Percentiles rank a stretch among this genome's conserved stretches.
Conservation (phyloP, 2,888 invertebrate species). For the Microplitis deprimator region DNA sequence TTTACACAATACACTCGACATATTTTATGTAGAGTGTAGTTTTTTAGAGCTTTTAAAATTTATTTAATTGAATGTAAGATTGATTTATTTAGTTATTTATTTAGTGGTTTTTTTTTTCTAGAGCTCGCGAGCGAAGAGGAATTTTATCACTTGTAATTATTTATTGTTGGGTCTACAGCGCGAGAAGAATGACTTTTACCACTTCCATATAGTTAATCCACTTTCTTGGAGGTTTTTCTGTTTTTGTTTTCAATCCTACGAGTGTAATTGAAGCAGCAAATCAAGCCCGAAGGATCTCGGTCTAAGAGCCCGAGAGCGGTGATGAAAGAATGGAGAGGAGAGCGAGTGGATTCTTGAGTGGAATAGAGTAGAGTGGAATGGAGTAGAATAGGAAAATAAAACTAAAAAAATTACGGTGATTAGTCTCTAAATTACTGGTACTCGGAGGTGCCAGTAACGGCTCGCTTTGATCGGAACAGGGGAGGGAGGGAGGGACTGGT, state of each 20-base stretch:
- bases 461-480: slow-evolving; percentile 45
- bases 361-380: slow-evolving; percentile 44
- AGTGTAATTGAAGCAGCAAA: slow-evolving; percentile 44
- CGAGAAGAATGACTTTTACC: neutral
- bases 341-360: slow-evolving; percentile 25
- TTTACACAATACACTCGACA: neutral
- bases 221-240: neutral
- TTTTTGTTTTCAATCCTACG: neutral
- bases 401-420: slow-evolving; percentile 42
- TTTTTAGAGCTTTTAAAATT: neutral
- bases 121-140: neutral
- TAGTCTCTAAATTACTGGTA: slow-evolving; percentile 46
- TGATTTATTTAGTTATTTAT: neutral
- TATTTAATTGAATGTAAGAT: no score
- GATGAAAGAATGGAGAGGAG: slow-evolving; percentile 43
- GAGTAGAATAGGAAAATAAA: slow-evolving; percentile 21
- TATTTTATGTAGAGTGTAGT: neutral
- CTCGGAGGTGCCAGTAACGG: slow-evolving; percentile 47
- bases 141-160: neutral
- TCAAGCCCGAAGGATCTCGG: slow-evolving; percentile 36
- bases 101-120: neutral
- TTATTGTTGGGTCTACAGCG: neutral
- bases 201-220: neutral
- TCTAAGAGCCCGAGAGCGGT: slow-evolving; percentile 37
- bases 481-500: slow-evolving; percentile 46